Evolutionary conservation across 92 coral and sea anemone genomes (phyloP).

Genomic region (Diadumene lineata): DNA sequence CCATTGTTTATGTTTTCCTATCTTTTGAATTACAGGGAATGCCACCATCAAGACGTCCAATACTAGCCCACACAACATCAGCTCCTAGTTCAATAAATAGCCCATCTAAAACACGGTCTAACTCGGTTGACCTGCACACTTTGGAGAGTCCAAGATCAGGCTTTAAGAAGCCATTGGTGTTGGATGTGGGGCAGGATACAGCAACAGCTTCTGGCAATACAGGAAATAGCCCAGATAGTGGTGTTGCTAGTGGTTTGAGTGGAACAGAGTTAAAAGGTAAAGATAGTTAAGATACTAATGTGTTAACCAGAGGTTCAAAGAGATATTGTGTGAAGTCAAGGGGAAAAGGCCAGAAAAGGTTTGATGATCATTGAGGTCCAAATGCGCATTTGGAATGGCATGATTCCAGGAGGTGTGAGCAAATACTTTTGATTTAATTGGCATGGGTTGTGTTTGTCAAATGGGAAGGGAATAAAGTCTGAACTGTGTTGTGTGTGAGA

Average conservation of each 20-base stretch:
- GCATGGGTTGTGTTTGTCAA: too few relatives aligned
- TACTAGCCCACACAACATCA: not conserved
- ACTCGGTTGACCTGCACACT: constrained; percentile 16
- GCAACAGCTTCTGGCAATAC: constrained; percentile 19
- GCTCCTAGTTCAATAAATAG: constrained; percentile 9
- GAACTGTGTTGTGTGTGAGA: too few relatives aligned
- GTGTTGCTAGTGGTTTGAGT: constrained; percentile 12
- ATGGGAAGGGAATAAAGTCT: too few relatives aligned
- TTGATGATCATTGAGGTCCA: too few relatives aligned
- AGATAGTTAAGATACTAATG: not conserved
- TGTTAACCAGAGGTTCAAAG: not conserved
- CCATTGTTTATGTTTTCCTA: not conserved
- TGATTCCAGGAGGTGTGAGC: too few relatives aligned
- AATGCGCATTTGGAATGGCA: too few relatives aligned
- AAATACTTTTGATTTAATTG: too few relatives aligned
- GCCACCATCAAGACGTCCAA: constrained; percentile 22
- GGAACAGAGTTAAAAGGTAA: constrained; percentile 24
- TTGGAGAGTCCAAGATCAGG: constrained; percentile 17
- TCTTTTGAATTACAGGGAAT: not conserved
- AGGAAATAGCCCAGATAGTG: constrained; percentile 33
- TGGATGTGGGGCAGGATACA: constrained; percentile 32
- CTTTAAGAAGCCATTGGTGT: constrained; percentile 1
- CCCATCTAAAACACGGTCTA: constrained; percentile 16
- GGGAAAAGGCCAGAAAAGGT: too few relatives aligned
- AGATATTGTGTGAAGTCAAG: not conserved